Percentiles rank a stretch among this genome's conserved stretches.
Conservation (phyloP, 1,140 invertebrate genomes). For the Anoplophora glabripennis region DNA sequence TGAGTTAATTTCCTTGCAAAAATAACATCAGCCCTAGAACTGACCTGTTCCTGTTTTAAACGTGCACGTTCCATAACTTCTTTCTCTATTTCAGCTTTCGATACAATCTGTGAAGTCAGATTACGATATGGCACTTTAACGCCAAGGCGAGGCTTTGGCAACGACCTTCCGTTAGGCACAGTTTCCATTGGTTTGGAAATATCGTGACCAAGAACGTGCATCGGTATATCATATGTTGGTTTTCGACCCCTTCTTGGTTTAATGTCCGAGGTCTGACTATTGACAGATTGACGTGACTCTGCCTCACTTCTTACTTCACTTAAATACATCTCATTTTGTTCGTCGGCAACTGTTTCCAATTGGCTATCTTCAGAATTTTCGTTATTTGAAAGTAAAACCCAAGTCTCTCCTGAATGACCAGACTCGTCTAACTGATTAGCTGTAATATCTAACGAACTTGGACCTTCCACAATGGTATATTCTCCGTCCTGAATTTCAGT, state of each 20-base stretch:
- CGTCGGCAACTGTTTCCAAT: no score
- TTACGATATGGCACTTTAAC: constrained; percentile 51
- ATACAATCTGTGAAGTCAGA: constrained; percentile 52
- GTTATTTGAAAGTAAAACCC: no score
- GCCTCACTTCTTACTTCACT: no score
- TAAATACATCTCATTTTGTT: no score
- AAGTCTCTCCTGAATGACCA: no score
- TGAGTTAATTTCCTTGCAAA: constrained; percentile 46
- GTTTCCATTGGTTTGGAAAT: constrained; percentile 33
- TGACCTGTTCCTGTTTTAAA: constrained; percentile 5
- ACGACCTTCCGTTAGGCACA: constrained; percentile 28
- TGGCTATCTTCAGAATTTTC: no score
- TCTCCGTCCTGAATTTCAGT: no score
- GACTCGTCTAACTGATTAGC: no score
- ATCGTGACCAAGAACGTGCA: constrained; percentile 34
- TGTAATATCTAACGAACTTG: no score
- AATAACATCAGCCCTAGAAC: constrained; percentile 29
- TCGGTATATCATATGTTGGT: constrained; percentile 28
- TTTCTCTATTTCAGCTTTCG: constrained; percentile 51
- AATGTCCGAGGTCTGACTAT: constrained; percentile 2
- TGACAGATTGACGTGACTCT: neutral
- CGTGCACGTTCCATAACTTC: constrained; percentile 49
- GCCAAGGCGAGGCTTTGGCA: constrained; percentile 39
- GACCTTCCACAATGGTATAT: no score
- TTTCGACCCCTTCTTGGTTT: constrained; percentile 26